These are phyloP conservation scores for Melipona quadrifasciata DNA, from an alignment of 1,140 invertebrate genomes.

Conservation along the genomic window DNA sequence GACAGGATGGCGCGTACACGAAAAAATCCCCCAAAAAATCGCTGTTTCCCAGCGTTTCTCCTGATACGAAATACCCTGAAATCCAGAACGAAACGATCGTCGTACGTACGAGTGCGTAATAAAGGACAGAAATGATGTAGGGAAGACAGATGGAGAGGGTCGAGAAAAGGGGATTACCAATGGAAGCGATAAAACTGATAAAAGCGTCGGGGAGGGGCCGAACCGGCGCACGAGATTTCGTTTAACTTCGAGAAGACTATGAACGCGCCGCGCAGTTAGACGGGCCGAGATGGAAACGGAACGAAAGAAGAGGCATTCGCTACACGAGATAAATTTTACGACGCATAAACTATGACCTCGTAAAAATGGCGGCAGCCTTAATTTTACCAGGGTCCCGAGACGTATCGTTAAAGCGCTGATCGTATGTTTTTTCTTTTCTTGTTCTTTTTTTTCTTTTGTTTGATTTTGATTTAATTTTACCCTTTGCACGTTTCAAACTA, in stretches of 20 bases:
- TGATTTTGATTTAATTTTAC: background rate
- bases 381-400: constrained; percentile 32
- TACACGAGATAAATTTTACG: constrained; percentile 63
- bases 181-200: constrained; percentile 57
- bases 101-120: background rate
- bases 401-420: constrained; percentile 13
- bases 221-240: constrained; percentile 31
- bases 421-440: background rate
- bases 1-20: no score
- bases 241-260: constrained; percentile 35
- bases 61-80: no score
- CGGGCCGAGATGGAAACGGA: background rate
- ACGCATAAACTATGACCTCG: constrained; percentile 59
- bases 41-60: no score
- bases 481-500: no score
- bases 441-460: background rate
- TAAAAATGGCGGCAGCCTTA: constrained; percentile 59
- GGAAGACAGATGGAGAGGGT: background rate
- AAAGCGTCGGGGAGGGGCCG: constrained; percentile 46
- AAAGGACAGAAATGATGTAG: background rate
- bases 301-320: constrained; percentile 39
- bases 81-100: background rate
- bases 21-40: no score
- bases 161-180: background rate
- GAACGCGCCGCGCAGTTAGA: background rate